phyloP scores from a whole-genome alignment of 1,140 invertebrate species.

The Arctopsyche grandis region DNA sequence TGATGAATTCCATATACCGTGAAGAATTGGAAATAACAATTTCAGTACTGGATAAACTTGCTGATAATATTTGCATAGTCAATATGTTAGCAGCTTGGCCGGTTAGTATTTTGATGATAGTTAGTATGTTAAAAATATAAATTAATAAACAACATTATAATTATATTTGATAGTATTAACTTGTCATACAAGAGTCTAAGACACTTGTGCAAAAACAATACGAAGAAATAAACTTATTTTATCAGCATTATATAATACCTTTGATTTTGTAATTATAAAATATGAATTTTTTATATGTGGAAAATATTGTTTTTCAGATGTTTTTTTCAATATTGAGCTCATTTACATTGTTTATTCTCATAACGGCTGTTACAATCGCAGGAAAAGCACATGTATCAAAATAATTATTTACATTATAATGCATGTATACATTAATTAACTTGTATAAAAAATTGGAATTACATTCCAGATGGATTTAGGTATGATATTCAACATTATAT shows the following conservation, averaged over 20 bases:
- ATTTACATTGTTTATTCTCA: constrained; percentile 21
- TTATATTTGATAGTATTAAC: too few species aligned
- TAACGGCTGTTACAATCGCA: not conserved
- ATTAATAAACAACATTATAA: not conserved
- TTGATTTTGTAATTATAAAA: too few species aligned
- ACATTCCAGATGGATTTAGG: not conserved
- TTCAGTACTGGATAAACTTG: not conserved
- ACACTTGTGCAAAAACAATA: too few species aligned
- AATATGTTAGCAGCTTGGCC: not conserved
- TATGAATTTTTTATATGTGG: too few species aligned
- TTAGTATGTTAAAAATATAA: too few species aligned
- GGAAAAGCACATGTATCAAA: not conserved
- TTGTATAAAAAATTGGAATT: constrained; percentile 2
- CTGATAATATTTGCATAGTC: constrained; percentile 16
- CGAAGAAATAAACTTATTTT: too few species aligned
- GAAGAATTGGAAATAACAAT: not conserved
- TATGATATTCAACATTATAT: constrained; percentile 8
- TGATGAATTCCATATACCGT: not conserved
- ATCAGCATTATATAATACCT: too few species aligned
- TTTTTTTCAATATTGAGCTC: constrained; percentile 12
- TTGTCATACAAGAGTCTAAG: too few species aligned
- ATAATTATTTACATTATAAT: not conserved
- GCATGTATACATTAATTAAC: not conserved
- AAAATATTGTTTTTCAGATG: too few species aligned
- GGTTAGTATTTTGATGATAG: constrained; percentile 1